Percentiles rank a stretch among this genome's conserved stretches.
Conservation (phyloP, 2,888 invertebrate genomes). For the Orthosia gothica region DNA sequence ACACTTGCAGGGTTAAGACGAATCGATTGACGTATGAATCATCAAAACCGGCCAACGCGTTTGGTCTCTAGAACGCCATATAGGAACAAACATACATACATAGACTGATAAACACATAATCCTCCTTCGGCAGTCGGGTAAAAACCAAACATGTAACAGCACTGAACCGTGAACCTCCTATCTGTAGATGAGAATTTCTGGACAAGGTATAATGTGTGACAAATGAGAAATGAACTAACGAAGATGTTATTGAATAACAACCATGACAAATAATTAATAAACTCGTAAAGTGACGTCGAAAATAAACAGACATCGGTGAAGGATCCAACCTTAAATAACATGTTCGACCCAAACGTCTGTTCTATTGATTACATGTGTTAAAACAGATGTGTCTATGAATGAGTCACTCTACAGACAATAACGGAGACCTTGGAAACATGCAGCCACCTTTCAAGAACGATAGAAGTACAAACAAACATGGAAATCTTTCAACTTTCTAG, state of each 20-base stretch:
- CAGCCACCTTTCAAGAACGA: slow-evolving; percentile 28
- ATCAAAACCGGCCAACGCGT: no score
- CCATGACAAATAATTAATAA: slow-evolving; percentile 45
- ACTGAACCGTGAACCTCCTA: slow-evolving; percentile 15
- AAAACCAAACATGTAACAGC: slow-evolving; percentile 12
- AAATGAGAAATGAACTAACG: slow-evolving; percentile 48
- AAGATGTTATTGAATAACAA: slow-evolving; percentile 33
- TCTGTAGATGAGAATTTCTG: slow-evolving; percentile 8
- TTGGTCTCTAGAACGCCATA: no score
- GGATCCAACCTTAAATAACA: slow-evolving; percentile 40
- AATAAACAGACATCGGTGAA: slow-evolving; percentile 39
- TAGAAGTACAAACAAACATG: slow-evolving; percentile 34
- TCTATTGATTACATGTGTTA: slow-evolving; percentile 50
- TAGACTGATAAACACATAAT: no score
- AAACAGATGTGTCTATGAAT: slow-evolving; percentile 43
- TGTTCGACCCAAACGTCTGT: slow-evolving; percentile 26
- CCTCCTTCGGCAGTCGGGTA: no score
- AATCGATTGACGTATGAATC: no score
- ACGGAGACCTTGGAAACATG: slow-evolving; percentile 33
- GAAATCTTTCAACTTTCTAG: slow-evolving; percentile 47
- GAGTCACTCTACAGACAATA: slow-evolving; percentile 46
- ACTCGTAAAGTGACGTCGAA: slow-evolving; percentile 34
- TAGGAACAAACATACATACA: no score
- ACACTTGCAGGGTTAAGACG: no score
- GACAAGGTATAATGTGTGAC: slow-evolving; percentile 29